Evolutionary conservation across 2,888 invertebrate species (phyloP).

Genomic region (Leptinotarsa juncta): DNA sequence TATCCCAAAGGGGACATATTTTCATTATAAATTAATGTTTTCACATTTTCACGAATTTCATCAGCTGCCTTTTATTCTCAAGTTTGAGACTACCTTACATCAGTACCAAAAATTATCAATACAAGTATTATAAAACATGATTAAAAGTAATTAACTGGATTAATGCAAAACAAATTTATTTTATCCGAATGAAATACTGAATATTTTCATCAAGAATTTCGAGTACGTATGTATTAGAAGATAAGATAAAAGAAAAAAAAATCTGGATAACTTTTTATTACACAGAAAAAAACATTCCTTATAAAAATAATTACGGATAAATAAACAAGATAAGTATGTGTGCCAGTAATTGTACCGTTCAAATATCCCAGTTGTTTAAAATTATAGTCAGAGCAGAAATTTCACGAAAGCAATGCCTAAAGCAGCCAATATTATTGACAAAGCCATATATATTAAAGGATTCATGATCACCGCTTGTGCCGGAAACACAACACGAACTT

Average conservation of each 20-base stretch:
- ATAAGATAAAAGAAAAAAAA: background rate
- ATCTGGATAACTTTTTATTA: background rate
- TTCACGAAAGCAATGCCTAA: slow-evolving; percentile 83
- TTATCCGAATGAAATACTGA: too few relatives aligned
- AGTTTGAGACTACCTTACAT: too few relatives aligned
- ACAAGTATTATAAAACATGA: too few relatives aligned
- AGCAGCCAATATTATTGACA: slow-evolving; percentile 76
- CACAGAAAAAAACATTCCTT: background rate
- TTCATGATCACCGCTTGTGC: slow-evolving; percentile 69
- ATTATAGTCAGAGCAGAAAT: slow-evolving; percentile 76
- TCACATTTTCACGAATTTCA: too few relatives aligned
- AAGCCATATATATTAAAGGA: slow-evolving; percentile 73
- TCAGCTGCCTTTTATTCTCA: too few relatives aligned
- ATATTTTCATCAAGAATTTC: too few relatives aligned
- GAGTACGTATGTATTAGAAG: too few relatives aligned
- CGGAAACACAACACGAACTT: slow-evolving; percentile 68
- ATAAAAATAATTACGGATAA: slow-evolving; percentile 1
- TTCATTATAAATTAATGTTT: too few relatives aligned
- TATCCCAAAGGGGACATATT: too few relatives aligned
- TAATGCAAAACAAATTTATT: too few relatives aligned
- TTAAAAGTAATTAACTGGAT: too few relatives aligned
- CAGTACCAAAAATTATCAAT: too few relatives aligned
- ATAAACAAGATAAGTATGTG: background rate
- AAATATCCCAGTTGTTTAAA: slow-evolving; percentile 5
- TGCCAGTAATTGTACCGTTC: background rate